These are phyloP conservation scores for Patiria miniata DNA, from an alignment of 35 echinoderm and acorn worm genomes.

Conservation along the genomic window DNA sequence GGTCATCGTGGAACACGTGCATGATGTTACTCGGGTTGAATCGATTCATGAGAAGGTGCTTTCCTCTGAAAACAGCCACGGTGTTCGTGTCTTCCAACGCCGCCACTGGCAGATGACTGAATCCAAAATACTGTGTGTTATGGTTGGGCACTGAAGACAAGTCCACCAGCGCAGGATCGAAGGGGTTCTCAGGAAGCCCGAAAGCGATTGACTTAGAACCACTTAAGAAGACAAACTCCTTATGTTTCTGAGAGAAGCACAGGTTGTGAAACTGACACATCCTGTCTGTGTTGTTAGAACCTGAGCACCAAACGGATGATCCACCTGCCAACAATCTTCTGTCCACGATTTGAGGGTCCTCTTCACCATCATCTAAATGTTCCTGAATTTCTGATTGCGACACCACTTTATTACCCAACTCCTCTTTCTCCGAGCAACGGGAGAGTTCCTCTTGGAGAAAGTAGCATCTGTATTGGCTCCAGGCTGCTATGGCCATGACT, in stretches of 20 bases:
- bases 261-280: conserved; percentile 84
- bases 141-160: conserved; percentile 87
- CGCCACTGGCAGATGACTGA: conserved; percentile 49
- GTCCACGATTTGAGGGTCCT: not conserved
- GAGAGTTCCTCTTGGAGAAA: conserved; percentile 8
- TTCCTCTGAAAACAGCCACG: conserved; percentile 40
- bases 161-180: conserved; percentile 82
- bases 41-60: conserved; percentile 81
- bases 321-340: not conserved
- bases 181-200: conserved; percentile 69
- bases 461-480: not conserved
- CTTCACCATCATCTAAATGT: not conserved
- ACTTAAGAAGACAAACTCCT: conserved; percentile 84
- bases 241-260: conserved; percentile 55
- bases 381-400: not conserved
- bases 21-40: conserved; percentile 90
- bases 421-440: not conserved
- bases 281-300: conserved; percentile 70
- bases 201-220: conserved; percentile 41
- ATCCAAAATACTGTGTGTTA: conserved; percentile 97
- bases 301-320: conserved; percentile 74
- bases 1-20: conserved; percentile 97
- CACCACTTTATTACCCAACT: too few relatives aligned
- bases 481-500: not conserved
- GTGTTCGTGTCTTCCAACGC: conserved; percentile 7